Percentiles rank a stretch among this genome's conserved stretches.
Evolutionary conservation across 2,888 invertebrate genomes (phyloP).

Genomic region (Agonopterix heracliana): DNA sequence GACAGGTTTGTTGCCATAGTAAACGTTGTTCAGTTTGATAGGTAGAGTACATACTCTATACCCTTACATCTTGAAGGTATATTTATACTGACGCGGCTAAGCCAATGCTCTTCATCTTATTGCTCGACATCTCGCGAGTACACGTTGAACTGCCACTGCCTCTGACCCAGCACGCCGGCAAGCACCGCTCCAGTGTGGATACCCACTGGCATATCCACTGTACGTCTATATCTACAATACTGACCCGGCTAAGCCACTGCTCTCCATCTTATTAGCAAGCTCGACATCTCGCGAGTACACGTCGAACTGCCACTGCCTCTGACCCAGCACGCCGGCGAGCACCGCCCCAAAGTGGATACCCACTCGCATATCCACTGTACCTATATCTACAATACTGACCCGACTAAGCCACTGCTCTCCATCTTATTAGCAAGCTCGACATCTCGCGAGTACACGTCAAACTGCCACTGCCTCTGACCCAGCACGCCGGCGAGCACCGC

Average conservation of each 20-base stretch:
- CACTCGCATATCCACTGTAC: neutral
- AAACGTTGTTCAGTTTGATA: too few species aligned
- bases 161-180: conserved; percentile 94
- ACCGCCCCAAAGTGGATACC: too few species aligned
- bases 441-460: conserved; percentile 97
- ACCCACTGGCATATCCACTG: neutral
- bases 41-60: too few species aligned
- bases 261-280: too few species aligned
- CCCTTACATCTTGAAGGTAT: too few species aligned
- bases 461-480: conserved; percentile 97
- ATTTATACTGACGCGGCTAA: conserved; percentile 94
- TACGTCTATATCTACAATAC: conserved; percentile 24
- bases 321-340: conserved; percentile 95
- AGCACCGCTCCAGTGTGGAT: too few species aligned
- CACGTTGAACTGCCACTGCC: conserved; percentile 98
- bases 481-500: too few species aligned
- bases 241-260: conserved; percentile 95
- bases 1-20: too few species aligned
- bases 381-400: conserved; percentile 77
- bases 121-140: conserved; percentile 98
- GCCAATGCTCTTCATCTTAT: conserved; percentile 97
- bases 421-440: too few species aligned
- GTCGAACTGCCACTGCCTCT: conserved; percentile 97
- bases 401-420: conserved; percentile 96
- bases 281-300: conserved; percentile 98